Percentiles rank a stretch among this genome's conserved stretches.
phyloP scores from a whole-genome alignment of 2,113 vertebrate genomes.

The Melanerpes aurifrons region DNA sequence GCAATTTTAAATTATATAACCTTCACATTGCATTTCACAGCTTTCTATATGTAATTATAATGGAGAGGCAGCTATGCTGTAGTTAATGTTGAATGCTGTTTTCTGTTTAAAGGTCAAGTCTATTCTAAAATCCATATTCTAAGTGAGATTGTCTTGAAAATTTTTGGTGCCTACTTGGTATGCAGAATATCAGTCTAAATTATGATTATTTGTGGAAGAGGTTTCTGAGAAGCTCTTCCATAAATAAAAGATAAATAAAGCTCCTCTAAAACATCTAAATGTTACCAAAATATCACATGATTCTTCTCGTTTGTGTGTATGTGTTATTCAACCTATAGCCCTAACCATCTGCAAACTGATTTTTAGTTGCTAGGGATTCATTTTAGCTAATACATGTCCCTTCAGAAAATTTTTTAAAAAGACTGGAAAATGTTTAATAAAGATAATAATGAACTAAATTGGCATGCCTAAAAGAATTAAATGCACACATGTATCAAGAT shows the following conservation, averaged over 20 bases:
- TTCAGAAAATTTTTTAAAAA: background rate
- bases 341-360: conserved; percentile 39
- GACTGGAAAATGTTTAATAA: conserved; percentile 18
- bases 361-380: conserved; percentile 36
- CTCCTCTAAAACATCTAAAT: conserved; percentile 22
- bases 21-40: conserved; percentile 40
- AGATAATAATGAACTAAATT: conserved; percentile 49
- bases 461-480: conserved; percentile 36
- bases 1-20: conserved; percentile 36
- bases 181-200: conserved; percentile 22
- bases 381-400: conserved; percentile 11
- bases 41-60: conserved; percentile 40
- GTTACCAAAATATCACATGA: background rate
- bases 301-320: background rate
- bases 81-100: conserved; percentile 45
- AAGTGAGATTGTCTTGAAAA: conserved; percentile 37
- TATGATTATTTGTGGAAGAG: conserved; percentile 48
- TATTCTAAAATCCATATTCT: conserved; percentile 61
- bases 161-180: conserved; percentile 22
- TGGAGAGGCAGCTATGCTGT: conserved; percentile 35
- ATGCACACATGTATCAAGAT: background rate
- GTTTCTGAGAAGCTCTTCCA: conserved; percentile 41
- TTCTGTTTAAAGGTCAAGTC: conserved; percentile 67
- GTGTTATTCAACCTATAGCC: conserved; percentile 38
- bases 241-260: conserved; percentile 60